Evolutionary conservation across 2,888 invertebrate species (phyloP).

Genomic region (Agrochola lychnidis): DNA sequence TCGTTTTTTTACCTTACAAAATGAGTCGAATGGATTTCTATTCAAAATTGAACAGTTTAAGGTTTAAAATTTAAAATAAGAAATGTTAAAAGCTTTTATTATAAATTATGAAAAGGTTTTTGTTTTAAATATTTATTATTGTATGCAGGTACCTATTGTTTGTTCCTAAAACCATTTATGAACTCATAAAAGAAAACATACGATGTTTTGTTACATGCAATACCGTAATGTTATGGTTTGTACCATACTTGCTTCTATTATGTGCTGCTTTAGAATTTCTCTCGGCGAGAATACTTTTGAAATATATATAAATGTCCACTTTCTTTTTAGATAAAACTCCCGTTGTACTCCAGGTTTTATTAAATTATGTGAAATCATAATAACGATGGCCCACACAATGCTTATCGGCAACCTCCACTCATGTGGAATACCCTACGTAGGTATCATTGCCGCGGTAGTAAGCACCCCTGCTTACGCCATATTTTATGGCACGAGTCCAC

Average conservation of each 20-base stretch:
- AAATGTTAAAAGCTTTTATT: background rate
- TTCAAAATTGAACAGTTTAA: background rate
- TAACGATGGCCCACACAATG: background rate
- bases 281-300: background rate
- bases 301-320: too few relatives aligned
- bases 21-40: background rate
- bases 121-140: conserved; percentile 4
- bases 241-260: background rate
- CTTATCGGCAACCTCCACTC: background rate
- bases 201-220: background rate
- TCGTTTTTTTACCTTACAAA: background rate
- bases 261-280: background rate
- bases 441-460: background rate
- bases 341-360: background rate
- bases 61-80: conserved; percentile 1
- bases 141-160: conserved; percentile 3
- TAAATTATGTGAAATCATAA: background rate
- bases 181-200: background rate
- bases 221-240: background rate
- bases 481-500: background rate
- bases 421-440: background rate
- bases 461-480: background rate
- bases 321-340: background rate
- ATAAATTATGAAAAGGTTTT: conserved; percentile 2
- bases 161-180: background rate